Percentiles rank a stretch among this genome's conserved stretches.
phyloP scores from a whole-genome alignment of 1,140 invertebrate genomes.

The Periplaneta americana region DNA sequence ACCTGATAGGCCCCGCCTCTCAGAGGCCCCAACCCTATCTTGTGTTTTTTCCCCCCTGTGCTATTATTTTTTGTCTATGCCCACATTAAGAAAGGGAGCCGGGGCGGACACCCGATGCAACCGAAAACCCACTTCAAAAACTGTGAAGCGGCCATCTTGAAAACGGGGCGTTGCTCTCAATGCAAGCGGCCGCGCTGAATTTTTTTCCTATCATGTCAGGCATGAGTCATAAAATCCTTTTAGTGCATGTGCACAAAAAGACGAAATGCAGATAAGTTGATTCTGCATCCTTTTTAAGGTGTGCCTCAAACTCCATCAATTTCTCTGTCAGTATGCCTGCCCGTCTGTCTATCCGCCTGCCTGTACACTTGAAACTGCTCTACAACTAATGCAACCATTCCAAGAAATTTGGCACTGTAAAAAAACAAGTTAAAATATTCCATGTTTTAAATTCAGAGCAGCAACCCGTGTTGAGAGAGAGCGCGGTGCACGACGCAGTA shows the following conservation, averaged over 20 bases:
- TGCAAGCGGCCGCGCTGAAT: background rate
- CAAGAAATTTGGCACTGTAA: no score
- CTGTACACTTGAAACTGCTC: no score
- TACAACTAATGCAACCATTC: no score
- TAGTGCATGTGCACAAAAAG: background rate
- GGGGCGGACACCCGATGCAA: background rate
- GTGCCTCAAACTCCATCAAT: no score
- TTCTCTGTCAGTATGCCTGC: no score
- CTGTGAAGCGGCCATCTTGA: background rate
- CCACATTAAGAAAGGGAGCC: background rate
- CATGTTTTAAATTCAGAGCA: no score
- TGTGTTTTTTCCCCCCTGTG: background rate
- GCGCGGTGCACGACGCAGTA: no score
- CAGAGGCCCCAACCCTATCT: background rate
- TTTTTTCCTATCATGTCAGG: background rate
- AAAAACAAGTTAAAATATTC: no score
- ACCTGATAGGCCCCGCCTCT: background rate
- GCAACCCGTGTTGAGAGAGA: no score
- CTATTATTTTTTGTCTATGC: background rate
- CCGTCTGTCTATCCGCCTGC: no score
- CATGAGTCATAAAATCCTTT: background rate
- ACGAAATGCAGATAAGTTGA: background rate
- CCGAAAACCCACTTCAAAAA: background rate
- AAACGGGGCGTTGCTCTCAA: background rate
- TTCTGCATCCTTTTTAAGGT: no score